phyloP scores from a whole-genome alignment of 2,113 vertebrate genomes.

The Cichladusa arquata region DNA sequence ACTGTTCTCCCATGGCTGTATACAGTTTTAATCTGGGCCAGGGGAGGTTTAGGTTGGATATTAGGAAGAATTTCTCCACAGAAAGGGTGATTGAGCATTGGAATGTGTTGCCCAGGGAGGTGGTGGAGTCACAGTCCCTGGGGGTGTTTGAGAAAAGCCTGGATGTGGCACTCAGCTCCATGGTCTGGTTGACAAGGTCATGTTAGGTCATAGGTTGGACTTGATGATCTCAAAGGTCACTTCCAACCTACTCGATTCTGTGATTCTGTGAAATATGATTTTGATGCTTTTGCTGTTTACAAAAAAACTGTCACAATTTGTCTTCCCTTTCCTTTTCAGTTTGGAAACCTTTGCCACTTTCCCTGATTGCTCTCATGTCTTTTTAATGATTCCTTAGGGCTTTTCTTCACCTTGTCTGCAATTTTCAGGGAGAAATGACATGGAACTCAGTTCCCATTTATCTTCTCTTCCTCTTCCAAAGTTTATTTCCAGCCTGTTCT shows the following conservation, averaged over 20 bases:
- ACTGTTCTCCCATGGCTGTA: background rate
- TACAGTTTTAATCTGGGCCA: background rate
- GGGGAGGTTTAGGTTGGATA: background rate
- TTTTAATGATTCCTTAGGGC: constrained; percentile 1
- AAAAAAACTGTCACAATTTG: background rate
- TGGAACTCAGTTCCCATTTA: background rate
- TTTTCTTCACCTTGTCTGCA: constrained; percentile 14
- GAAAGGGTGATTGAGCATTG: fast-evolving
- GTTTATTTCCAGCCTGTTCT: background rate
- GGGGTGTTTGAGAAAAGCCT: background rate
- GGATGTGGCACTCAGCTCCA: background rate
- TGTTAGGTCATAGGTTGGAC: background rate
- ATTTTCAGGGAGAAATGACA: background rate
- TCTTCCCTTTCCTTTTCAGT: background rate
- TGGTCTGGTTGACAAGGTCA: background rate
- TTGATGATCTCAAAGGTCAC: background rate
- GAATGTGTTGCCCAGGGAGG: background rate
- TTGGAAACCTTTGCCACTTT: background rate
- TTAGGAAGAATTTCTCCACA: background rate
- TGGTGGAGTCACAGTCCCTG: background rate
- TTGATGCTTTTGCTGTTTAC: background rate
- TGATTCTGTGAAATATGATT: background rate
- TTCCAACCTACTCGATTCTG: background rate
- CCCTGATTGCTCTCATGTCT: background rate
- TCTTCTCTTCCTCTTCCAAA: background rate